Base-by-base conservation (phyloP, 2,888 invertebrate species). In the Macrosiphum euphorbiae region DNA sequence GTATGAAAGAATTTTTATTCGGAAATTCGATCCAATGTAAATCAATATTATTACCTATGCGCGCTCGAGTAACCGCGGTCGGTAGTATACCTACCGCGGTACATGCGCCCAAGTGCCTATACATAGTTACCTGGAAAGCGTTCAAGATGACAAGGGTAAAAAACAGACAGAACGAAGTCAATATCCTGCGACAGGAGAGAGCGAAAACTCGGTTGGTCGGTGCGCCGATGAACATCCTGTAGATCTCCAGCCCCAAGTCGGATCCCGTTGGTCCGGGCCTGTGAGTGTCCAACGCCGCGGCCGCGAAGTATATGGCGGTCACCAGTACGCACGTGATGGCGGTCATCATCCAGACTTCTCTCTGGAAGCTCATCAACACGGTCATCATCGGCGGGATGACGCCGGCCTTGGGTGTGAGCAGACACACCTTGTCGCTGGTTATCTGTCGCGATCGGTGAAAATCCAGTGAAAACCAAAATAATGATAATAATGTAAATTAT, bases 351-450 rank as follows among this genome's bases (percentile, higher is more conserved):
- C 95, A 96, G 44, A 95, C 95, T 50, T 94, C 95, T 94, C 90
- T 92, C 44, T 95, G 95, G 94, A 96, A 96, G 91, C 96, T 95
- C 91, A 95, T 95, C 94, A 96, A 96, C 8, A 96, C 95, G 85
- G 96, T 95, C 92, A 95, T 95, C 96, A 96, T 96, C 91, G 96
- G 95, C 0, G 96, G 96, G 35, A 96, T 95, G 90, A 95, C 95
- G 28, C 95, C 94, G 3, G 96, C 95, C 95, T 96, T 96, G 0
- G 96, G 96, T 3, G 96, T 96, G 5, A 96, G 95, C 26, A 96
- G 95, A 94, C 96, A 96, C 20, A 96, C 95, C 55, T 95, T 95
- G 94, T 96, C 96, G 94, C 95, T 95, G 24, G 95, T 95, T n/a
- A 96, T 95, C 44, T 94, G 94, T 55, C 3, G 26, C 2, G 58